Conservation (phyloP, 2,888 invertebrate genomes). For the Acrobasis consociella region DNA sequence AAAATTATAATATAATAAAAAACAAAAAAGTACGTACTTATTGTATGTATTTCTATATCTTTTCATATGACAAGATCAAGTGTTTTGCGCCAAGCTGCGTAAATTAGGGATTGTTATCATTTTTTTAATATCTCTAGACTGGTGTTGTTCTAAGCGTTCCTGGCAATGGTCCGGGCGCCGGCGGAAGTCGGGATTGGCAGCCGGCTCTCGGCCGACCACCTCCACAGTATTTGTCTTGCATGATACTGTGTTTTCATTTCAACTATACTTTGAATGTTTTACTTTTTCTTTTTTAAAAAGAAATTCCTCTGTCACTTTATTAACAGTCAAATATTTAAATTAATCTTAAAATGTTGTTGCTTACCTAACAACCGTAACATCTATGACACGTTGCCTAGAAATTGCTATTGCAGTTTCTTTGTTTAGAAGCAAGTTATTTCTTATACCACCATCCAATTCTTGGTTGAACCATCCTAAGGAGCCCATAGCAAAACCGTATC, state of each 20-base stretch:
- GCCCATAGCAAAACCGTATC: too few relatives aligned
- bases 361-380: too few relatives aligned
- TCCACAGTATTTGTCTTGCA: slow-evolving; percentile 52
- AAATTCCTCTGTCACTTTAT: not conserved
- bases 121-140: slow-evolving; percentile 29
- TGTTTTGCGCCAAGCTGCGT: slow-evolving; percentile 18
- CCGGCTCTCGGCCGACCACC: slow-evolving; percentile 58
- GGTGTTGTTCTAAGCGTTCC: slow-evolving; percentile 60
- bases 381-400: too few relatives aligned
- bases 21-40: not conserved
- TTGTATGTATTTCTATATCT: too few relatives aligned
- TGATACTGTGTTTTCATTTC: slow-evolving; percentile 7
- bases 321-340: not conserved
- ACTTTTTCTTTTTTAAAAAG: too few relatives aligned
- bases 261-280: too few relatives aligned
- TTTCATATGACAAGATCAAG: not conserved
- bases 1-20: not conserved
- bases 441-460: too few relatives aligned
- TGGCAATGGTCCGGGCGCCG: slow-evolving; percentile 73
- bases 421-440: too few relatives aligned
- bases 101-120: slow-evolving; percentile 28
- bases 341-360: too few relatives aligned
- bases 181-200: slow-evolving; percentile 68
- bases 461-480: too few relatives aligned
- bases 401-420: too few relatives aligned